Conservation (phyloP, 2,113 vertebrate genomes). For the Ochotona princeps region DNA sequence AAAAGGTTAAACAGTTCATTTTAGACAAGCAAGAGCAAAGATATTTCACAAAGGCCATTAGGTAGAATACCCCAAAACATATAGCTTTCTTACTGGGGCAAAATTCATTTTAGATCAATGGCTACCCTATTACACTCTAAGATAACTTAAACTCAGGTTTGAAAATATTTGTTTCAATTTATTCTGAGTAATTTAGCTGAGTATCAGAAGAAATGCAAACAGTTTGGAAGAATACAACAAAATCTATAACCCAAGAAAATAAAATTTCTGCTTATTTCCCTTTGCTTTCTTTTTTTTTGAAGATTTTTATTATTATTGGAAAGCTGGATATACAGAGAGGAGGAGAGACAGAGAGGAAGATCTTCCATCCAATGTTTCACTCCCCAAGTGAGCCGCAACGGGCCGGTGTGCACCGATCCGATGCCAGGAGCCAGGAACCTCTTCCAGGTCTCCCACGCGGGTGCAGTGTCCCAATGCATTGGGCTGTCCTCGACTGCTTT, state of each 20-base stretch:
- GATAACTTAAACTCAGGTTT: neutral
- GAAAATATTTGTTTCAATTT: neutral
- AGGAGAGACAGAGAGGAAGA: too few relatives aligned
- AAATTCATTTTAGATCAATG: neutral
- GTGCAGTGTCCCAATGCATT: too few relatives aligned
- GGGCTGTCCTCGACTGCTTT: too few relatives aligned
- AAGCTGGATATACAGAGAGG: too few relatives aligned
- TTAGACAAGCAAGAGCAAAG: neutral
- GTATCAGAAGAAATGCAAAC: neutral
- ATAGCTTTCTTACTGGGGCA: neutral
- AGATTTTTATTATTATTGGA: too few relatives aligned
- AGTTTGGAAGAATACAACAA: neutral
- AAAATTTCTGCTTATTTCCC: neutral
- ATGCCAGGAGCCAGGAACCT: too few relatives aligned
- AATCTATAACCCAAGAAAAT: neutral
- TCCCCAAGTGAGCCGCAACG: too few relatives aligned
- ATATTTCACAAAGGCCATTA: neutral
- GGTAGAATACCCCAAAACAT: neutral
- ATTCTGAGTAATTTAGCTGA: neutral
- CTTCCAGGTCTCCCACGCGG: too few relatives aligned
- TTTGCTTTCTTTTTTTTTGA: too few relatives aligned
- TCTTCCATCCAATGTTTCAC: too few relatives aligned
- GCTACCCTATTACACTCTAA: neutral
- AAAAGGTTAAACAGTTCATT: neutral
- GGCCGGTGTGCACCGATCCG: too few relatives aligned